Conservation (phyloP, 2,797 vertebrate genomes). For the Eospalax fontanierii region DNA sequence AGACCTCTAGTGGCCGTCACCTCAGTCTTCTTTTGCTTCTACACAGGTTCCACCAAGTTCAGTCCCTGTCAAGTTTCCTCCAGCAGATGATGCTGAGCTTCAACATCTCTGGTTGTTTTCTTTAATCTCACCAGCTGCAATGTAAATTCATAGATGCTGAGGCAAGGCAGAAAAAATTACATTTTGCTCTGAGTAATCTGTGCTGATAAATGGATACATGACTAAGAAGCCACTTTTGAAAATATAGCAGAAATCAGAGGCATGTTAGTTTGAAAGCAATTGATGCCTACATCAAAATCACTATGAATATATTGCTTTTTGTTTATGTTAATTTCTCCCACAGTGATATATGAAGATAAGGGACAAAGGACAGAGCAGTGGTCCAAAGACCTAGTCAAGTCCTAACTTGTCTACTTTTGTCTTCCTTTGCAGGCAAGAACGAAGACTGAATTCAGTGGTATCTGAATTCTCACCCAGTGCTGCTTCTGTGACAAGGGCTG, state of each 20-base stretch:
- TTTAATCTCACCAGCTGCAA: conserved; percentile 10
- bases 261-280: background rate
- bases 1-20: conserved; percentile 24
- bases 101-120: background rate
- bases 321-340: background rate
- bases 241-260: conserved; percentile 19
- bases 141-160: conserved; percentile 4
- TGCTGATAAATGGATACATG: conserved; percentile 12
- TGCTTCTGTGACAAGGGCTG: conserved; percentile 23
- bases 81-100: background rate
- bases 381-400: background rate
- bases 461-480: background rate
- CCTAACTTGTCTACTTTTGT: background rate
- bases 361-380: background rate
- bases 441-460: background rate
- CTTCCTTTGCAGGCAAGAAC: background rate
- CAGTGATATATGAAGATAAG: background rate
- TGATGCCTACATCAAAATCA: background rate
- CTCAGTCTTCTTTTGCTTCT: background rate
- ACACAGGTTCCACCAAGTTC: too few species aligned
- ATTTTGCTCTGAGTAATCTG: conserved; percentile 21
- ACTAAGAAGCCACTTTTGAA: conserved; percentile 31
- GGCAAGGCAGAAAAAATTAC: conserved; percentile 8
- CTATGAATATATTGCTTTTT: background rate
- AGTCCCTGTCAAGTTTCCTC: background rate